phyloP scores from a whole-genome alignment of 2,113 vertebrate genomes.

The Halichoeres trimaculatus region DNA sequence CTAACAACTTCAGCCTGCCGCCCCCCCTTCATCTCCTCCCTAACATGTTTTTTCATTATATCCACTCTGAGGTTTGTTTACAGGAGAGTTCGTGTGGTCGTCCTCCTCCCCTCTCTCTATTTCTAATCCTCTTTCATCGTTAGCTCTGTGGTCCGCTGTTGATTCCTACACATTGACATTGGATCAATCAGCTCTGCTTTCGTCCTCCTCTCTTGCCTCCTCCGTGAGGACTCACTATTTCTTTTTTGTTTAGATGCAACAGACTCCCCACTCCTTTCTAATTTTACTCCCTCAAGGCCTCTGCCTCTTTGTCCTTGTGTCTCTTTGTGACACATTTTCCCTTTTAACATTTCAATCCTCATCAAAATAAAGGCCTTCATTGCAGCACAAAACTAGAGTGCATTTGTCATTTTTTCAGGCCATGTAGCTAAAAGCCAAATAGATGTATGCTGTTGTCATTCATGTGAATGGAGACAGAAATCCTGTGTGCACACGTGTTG shows the following conservation, averaged over 20 bases:
- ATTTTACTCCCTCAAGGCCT: conserved; percentile 28
- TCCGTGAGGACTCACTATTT: conserved; percentile 25
- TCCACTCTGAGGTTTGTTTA: conserved; percentile 69
- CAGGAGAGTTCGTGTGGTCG: conserved; percentile 51
- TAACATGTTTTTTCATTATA: conserved; percentile 62
- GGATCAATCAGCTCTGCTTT: conserved; percentile 61
- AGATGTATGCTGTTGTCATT: conserved; percentile 20
- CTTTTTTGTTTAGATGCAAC: conserved; percentile 48
- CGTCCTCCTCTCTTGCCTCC: conserved; percentile 28
- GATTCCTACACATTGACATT: conserved; percentile 63
- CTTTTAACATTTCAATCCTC: conserved; percentile 60
- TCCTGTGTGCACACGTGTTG: neutral
- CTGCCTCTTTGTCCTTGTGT: conserved; percentile 13
- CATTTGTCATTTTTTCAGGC: conserved; percentile 10
- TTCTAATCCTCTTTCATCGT: conserved; percentile 58
- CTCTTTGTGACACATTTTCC: conserved; percentile 5
- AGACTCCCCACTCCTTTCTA: conserved; percentile 7
- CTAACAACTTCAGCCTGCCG: conserved; percentile 30
- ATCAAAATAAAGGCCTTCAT: conserved; percentile 51
- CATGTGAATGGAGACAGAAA: neutral
- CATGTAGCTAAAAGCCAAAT: conserved; percentile 33
- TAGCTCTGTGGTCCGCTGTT: conserved; percentile 50
- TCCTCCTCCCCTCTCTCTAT: conserved; percentile 42
- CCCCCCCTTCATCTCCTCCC: conserved; percentile 25
- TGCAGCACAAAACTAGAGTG: conserved; percentile 27